Conservation (phyloP, 1,140 invertebrate genomes). For the Lepidurus apus region DNA sequence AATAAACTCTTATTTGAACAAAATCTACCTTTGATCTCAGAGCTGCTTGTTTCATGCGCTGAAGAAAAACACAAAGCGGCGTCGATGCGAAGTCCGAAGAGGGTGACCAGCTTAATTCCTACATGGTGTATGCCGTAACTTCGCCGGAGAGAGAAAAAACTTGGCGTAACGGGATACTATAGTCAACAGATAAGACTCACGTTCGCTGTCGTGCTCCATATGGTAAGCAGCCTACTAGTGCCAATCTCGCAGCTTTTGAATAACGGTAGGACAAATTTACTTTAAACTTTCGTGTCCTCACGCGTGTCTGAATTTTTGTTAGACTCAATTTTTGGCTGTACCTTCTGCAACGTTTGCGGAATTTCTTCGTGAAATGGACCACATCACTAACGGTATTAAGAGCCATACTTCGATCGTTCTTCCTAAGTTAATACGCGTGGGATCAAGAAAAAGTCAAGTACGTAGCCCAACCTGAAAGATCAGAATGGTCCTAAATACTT, state of each 20-base stretch:
- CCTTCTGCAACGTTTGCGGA: not conserved
- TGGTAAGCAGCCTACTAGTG: not conserved
- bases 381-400: not conserved
- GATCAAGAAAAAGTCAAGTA: conserved; percentile 39
- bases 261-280: not conserved
- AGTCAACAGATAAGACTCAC: not conserved
- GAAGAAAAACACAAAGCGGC: not conserved
- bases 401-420: not conserved
- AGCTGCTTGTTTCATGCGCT: not conserved
- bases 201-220: conserved; percentile 1
- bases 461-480: not conserved
- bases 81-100: not conserved
- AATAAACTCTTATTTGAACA: no score
- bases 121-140: not conserved
- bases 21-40: no score
- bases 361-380: not conserved
- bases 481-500: not conserved
- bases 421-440: conserved; percentile 32
- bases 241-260: not conserved
- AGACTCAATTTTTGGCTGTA: not conserved
- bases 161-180: not conserved
- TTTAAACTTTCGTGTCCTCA: not conserved
- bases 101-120: not conserved
- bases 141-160: not conserved
- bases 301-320: not conserved